Evolutionary conservation across 2,888 invertebrate genomes (phyloP).

Genomic region (Lysandra coridon): DNA sequence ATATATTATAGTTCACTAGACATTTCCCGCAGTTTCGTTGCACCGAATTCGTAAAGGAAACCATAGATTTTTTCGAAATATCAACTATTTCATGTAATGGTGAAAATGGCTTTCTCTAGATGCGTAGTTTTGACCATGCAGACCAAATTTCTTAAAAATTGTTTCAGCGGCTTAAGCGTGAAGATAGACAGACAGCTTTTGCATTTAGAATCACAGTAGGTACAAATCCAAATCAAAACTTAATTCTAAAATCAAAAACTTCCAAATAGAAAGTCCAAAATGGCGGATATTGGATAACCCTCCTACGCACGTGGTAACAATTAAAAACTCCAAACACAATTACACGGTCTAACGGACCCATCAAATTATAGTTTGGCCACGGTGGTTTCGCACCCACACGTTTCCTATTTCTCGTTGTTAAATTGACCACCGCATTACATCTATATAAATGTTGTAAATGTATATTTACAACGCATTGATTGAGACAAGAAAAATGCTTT

Average conservation of each 20-base stretch:
- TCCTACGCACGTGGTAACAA: constrained; percentile 72
- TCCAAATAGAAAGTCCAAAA: constrained; percentile 61
- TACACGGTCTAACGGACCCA: constrained; percentile 69
- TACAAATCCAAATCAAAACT: not conserved
- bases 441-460: not conserved
- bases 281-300: constrained; percentile 6
- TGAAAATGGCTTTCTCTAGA: too few species aligned
- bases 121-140: too few species aligned
- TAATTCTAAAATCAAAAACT: constrained; percentile 36
- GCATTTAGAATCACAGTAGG: too few species aligned
- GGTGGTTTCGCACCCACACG: constrained; percentile 79
- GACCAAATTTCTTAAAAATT: too few species aligned
- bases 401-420: constrained; percentile 78
- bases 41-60: too few species aligned
- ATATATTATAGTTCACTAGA: too few species aligned
- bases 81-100: too few species aligned
- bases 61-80: too few species aligned
- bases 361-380: constrained; percentile 79
- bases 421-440: constrained; percentile 47
- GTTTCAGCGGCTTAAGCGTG: too few species aligned
- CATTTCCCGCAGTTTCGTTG: too few species aligned
- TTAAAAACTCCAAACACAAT: constrained; percentile 72
- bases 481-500: constrained; percentile 10
- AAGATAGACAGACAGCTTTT: too few species aligned
- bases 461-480: not conserved